Base-by-base conservation (phyloP, 2,888 invertebrate species). In the Eupeodes latifasciatus region DNA sequence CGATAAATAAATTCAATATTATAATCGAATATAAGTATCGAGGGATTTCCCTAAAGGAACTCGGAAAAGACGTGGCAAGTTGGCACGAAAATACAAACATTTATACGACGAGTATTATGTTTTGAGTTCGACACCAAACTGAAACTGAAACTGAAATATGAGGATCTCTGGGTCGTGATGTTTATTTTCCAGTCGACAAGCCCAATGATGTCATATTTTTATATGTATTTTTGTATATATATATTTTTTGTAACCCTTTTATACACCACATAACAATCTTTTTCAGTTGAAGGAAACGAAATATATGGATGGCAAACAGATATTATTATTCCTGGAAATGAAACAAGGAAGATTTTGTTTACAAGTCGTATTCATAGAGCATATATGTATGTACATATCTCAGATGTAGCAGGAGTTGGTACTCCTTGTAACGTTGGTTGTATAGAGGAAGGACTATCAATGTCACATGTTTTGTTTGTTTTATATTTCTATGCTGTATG, bases 151-250 rank as follows among this genome's bases (percentile, higher is more conserved):
- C 27, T 67, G 44, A 44, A 64, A 47, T 64, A 19, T 64, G 19
- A 44, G 12, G 5, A 16, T 19, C 12, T 47, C 40, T 27, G 27
- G 47, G 19, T 47, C 10, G 14, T 66, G 66, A 5, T 66, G 51
- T 80, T 80, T 79, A 71, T 61, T 61, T 19, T 67, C 9, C 51
- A 47, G 19, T 19, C 19, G 67, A 67, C 61, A 51, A 75, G 53
- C 57, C 75, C 19, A 62, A 67, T 49, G 57, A 77, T 71, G 74
- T 75, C 75, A 75, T 69, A 75, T 67, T 61, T 78, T 55, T 53
- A 67, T 27, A n/a, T n/a, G n/a, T n/a, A n/a, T n/a, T n/a, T n/a
- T n/a, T n/a, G n/a, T n/a, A n/a, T n/a, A n/a, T n/a, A n/a, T n/a
- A 27, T 27, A 27, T 27, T 27, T 27, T 27, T 27, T 27, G 27